These are phyloP conservation scores for Vollenhovia emeryi DNA, from an alignment of 1,140 invertebrate species.

Conservation along the genomic window DNA sequence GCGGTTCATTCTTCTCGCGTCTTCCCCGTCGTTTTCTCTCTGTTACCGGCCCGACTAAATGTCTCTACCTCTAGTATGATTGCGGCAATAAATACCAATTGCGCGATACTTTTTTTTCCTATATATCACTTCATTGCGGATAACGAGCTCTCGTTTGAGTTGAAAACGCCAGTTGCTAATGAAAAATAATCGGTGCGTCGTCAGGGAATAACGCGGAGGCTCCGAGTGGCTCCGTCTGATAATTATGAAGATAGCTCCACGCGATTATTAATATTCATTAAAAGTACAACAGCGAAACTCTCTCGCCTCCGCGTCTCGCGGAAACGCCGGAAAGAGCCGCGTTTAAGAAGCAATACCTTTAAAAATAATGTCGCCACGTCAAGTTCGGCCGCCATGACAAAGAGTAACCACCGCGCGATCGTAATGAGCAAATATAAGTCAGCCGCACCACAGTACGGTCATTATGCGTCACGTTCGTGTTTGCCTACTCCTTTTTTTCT, in stretches of 20 bases:
- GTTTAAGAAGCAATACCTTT: constrained; percentile 20
- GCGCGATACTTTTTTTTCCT: not conserved
- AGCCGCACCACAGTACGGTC: not conserved
- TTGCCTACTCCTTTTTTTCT: not conserved
- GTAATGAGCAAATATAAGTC: constrained; percentile 43
- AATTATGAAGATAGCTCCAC: constrained; percentile 40
- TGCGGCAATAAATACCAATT: constrained; percentile 21
- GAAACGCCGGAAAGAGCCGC: not conserved
- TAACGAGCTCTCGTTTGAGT: constrained; percentile 27
- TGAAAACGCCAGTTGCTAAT: constrained; percentile 23
- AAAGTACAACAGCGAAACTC: constrained; percentile 31
- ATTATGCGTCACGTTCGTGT: constrained; percentile 26
- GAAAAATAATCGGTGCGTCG: constrained; percentile 48
- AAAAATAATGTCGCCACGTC: constrained; percentile 18
- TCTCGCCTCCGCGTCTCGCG: not conserved
- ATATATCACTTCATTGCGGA: not conserved
- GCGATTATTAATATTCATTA: constrained; percentile 59
- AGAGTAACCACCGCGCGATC: constrained; percentile 8
- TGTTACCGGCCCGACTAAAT: not conserved
- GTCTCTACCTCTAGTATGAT: not conserved
- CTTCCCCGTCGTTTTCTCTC: not conserved
- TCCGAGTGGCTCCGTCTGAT: constrained; percentile 30
- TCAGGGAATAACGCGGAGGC: not conserved
- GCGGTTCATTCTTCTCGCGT: not conserved
- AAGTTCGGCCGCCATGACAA: not conserved